Percentiles rank a stretch among this genome's conserved stretches.
These are phyloP conservation scores for Teleogryllus occipitalis DNA, from an alignment of 1,140 invertebrate species.

Conservation along the genomic window DNA sequence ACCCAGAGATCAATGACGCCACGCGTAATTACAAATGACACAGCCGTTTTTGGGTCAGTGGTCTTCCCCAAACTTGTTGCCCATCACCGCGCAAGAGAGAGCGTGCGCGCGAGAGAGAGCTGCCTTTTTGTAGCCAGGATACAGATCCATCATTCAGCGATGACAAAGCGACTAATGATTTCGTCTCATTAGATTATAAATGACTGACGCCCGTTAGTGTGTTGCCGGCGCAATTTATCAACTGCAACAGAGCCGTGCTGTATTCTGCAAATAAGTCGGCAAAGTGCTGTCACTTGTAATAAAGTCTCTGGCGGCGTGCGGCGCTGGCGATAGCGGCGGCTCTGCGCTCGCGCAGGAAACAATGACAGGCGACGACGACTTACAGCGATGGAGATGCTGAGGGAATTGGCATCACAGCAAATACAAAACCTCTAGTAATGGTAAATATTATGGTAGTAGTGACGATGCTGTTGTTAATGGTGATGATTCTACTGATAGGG, in stretches of 20 bases:
- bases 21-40: not conserved
- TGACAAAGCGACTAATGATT: not conserved
- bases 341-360: not conserved
- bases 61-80: not conserved
- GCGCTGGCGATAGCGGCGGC: not conserved
- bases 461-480: too few species aligned
- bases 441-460: too few species aligned
- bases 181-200: slow-evolving; percentile 1
- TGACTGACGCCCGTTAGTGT: not conserved
- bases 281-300: slow-evolving; percentile 4
- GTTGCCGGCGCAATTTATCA: not conserved
- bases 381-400: too few species aligned
- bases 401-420: too few species aligned
- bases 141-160: not conserved
- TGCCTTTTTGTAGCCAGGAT: not conserved
- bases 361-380: not conserved
- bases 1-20: not conserved
- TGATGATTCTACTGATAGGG: too few species aligned
- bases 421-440: too few species aligned
- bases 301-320: not conserved
- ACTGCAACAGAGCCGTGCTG: not conserved
- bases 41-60: not conserved
- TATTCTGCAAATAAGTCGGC: not conserved
- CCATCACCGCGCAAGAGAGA: not conserved
- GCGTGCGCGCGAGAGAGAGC: not conserved